A percentile compares a stretch with the other conserved stretches of the same genome.
Conservation (phyloP, 2,888 invertebrate genomes). For the Cyaniris semiargus region DNA sequence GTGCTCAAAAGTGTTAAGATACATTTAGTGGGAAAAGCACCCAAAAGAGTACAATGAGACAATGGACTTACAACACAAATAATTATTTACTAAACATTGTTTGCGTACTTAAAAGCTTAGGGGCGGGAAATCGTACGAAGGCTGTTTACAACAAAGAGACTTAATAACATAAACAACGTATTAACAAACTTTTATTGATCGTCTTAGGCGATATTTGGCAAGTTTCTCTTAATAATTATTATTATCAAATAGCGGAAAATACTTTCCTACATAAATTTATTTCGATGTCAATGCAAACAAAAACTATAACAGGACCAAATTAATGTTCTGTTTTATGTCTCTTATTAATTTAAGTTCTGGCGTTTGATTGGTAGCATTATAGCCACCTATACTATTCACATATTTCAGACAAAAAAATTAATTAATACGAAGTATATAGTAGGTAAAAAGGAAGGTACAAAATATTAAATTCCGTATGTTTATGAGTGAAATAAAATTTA, state of each 20-base stretch:
- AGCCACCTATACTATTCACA: too few species aligned
- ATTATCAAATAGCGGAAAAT: too few species aligned
- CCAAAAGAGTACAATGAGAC: not conserved
- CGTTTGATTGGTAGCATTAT: too few species aligned
- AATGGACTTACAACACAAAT: not conserved
- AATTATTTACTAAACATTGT: conserved; percentile 14
- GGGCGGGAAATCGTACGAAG: not conserved
- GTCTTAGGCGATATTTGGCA: not conserved
- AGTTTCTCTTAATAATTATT: too few species aligned
- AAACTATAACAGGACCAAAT: too few species aligned
- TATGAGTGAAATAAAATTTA: not conserved
- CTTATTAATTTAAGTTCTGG: too few species aligned
- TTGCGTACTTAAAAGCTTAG: conserved; percentile 11
- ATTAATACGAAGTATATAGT: not conserved
- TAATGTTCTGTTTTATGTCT: too few species aligned
- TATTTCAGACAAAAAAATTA: not conserved
- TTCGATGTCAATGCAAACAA: too few species aligned
- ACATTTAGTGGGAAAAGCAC: not conserved
- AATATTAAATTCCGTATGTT: not conserved
- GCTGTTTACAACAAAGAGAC: not conserved
- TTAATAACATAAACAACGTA: not conserved
- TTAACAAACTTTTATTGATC: not conserved
- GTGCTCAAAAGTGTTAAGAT: not conserved
- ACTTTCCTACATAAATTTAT: too few species aligned
- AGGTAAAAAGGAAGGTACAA: not conserved